These are phyloP conservation scores for Malachius bipustulatus DNA, from an alignment of 2,888 invertebrate genomes.

Conservation along the genomic window DNA sequence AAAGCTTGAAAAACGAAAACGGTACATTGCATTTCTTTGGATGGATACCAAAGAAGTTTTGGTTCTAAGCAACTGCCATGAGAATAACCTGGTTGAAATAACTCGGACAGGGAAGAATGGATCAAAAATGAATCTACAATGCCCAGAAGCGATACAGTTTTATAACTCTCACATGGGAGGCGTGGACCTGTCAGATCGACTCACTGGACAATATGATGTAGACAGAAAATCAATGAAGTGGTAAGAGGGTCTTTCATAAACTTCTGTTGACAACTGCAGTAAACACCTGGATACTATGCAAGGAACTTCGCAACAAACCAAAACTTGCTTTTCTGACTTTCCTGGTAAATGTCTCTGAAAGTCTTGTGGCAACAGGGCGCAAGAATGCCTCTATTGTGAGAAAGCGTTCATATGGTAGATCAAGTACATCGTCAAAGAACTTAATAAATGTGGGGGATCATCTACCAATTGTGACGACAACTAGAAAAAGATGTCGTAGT, in stretches of 20 bases:
- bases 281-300: constrained; percentile 15
- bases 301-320: background rate
- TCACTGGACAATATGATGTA: constrained; percentile 17
- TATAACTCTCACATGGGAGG: constrained; percentile 12
- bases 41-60: constrained; percentile 20
- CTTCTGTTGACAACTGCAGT: constrained; percentile 19
- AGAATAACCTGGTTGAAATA: background rate
- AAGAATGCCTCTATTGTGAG: background rate
- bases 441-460: constrained; percentile 1
- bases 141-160: too few species aligned
- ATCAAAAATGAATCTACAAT: background rate
- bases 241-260: constrained; percentile 22
- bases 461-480: too few species aligned
- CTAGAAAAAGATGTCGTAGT: constrained; percentile 1
- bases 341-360: background rate
- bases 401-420: constrained; percentile 1
- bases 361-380: background rate
- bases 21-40: constrained; percentile 17
- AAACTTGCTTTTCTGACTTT: background rate
- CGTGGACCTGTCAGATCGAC: constrained; percentile 20
- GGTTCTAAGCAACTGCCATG: constrained; percentile 18
- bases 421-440: background rate
- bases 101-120: constrained; percentile 3
- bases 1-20: constrained; percentile 14
- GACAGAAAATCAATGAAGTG: constrained; percentile 19